Evolutionary conservation across 30 jellyfish, hydroid and myxozoan species (phyloP), one percentile per base, ranked within the genome.

Genomic region (Turritopsis dohrnii): DNA sequence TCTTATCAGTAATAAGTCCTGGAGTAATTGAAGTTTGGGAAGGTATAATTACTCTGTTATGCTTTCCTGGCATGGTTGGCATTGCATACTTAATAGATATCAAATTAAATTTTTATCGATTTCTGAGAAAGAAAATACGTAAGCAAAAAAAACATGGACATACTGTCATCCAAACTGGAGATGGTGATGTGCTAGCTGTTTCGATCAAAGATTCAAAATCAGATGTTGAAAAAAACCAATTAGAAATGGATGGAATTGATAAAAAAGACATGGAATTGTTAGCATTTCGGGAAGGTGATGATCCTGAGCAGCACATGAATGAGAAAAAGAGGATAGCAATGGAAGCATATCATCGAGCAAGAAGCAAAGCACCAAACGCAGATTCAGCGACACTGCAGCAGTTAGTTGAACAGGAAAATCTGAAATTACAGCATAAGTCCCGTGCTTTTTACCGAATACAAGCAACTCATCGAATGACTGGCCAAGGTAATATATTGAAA

Each of bases 331-430:
- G 96, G 25, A 87, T 94, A 4, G 99, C 99, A 30, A 94, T 94
- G 99, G 99, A 94, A 80, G 99, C 99, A 18, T 94, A 88, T 72
- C 99, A 94, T 66, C 92, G 99, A 18, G 97, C 99, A 30, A 87
- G 91, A 80, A 87, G 80, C 41, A 94, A 94, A 89, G 85, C 90
- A 31, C 99, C 99, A 1, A 97, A 94, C 25, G 97, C 99, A 18
- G 99, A 94, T 66, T 87, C 97, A 1, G 91, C 85, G 26, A 89
- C 99, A 71, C 89, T 94, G 41, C 91, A 93, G 86, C 95, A 87
- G 65, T 81, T 94, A 85, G 96, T 94, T 28, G 99, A 94, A 79
- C 99, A 94, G 71, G 99, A 94, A 83, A 94, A 94, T 81, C 86
- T 94, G 86, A 89, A 89, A 53, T 83, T 94, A 18, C 99, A 94